These are phyloP conservation scores for Pseudococcus longispinus DNA, from an alignment of 2,888 invertebrate species.

Conservation along the genomic window DNA sequence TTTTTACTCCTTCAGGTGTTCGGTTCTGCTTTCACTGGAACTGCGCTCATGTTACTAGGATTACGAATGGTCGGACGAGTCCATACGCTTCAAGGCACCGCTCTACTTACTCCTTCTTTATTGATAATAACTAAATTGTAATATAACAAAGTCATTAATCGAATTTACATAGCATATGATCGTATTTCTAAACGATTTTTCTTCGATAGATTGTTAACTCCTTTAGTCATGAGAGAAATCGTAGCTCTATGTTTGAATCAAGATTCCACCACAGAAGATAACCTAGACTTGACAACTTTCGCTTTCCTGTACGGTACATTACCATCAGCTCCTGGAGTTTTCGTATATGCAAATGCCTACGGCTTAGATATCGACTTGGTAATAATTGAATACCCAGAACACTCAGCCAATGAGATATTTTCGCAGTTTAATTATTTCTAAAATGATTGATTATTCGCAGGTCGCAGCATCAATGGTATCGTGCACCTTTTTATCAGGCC, in stretches of 20 bases:
- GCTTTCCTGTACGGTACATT: slow-evolving; percentile 96
- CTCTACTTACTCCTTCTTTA: slow-evolving; percentile 82
- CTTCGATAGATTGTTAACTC: slow-evolving; percentile 74
- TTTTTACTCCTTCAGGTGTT: slow-evolving; percentile 67
- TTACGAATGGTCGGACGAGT: slow-evolving; percentile 92
- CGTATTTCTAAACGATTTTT: neutral
- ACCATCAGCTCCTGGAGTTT: slow-evolving; percentile 94
- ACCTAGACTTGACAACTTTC: slow-evolving; percentile 84
- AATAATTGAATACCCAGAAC: slow-evolving; percentile 59
- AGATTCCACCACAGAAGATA: slow-evolving; percentile 74
- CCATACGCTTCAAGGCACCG: slow-evolving; percentile 77
- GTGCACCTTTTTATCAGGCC: slow-evolving; percentile 92
- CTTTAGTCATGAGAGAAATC: slow-evolving; percentile 85
- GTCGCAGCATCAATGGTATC: slow-evolving; percentile 94
- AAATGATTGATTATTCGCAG: slow-evolving; percentile 64
- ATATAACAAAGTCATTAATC: slow-evolving; percentile 61
- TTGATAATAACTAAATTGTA: slow-evolving; percentile 89
- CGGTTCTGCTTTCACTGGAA: slow-evolving; percentile 88
- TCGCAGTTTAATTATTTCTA: neutral
- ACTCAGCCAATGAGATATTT: neutral
- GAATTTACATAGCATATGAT: neutral
- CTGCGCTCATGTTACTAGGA: slow-evolving; percentile 88
- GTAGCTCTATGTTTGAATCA: slow-evolving; percentile 75
- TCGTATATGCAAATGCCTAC: slow-evolving; percentile 90
- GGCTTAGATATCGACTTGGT: slow-evolving; percentile 86